phyloP scores from a whole-genome alignment of 2,797 vertebrate species.

The Pempheris klunzingeri region DNA sequence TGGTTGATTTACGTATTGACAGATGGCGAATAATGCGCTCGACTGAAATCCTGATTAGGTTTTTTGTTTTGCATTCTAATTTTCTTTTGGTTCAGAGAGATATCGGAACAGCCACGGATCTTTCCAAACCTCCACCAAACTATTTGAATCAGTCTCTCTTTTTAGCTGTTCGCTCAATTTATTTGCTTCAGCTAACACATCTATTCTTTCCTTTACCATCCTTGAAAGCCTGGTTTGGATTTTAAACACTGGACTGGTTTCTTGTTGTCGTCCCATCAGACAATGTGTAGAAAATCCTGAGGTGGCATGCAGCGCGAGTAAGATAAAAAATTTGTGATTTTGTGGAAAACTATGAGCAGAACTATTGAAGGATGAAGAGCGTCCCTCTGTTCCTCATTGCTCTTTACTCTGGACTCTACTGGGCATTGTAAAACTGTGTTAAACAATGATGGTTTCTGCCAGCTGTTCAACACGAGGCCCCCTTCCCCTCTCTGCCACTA shows the following conservation, averaged over 20 bases:
- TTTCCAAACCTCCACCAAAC: constrained; percentile 16
- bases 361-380: constrained; percentile 73
- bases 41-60: constrained; percentile 54
- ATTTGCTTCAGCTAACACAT: constrained; percentile 52
- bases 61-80: constrained; percentile 24
- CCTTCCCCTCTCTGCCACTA: constrained; percentile 76
- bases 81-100: constrained; percentile 14
- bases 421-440: constrained; percentile 83
- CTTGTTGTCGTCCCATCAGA: constrained; percentile 50
- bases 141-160: constrained; percentile 15
- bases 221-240: constrained; percentile 60
- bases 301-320: constrained; percentile 28
- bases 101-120: constrained; percentile 1
- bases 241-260: constrained; percentile 57
- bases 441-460: constrained; percentile 82
- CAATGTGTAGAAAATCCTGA: constrained; percentile 53
- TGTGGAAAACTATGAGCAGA: constrained; percentile 65
- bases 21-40: constrained; percentile 46
- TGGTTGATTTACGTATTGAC: constrained; percentile 50
- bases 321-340: constrained; percentile 65
- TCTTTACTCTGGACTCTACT: constrained; percentile 72
- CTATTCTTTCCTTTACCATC: constrained; percentile 47
- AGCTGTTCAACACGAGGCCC: constrained; percentile 78
- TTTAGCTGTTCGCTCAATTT: constrained; percentile 37
- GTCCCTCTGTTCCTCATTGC: constrained; percentile 47